A percentile compares a stretch with the other conserved stretches of the same genome.
Conservation (phyloP, 2,797 vertebrate genomes). For the Tiaroga cobitis region DNA sequence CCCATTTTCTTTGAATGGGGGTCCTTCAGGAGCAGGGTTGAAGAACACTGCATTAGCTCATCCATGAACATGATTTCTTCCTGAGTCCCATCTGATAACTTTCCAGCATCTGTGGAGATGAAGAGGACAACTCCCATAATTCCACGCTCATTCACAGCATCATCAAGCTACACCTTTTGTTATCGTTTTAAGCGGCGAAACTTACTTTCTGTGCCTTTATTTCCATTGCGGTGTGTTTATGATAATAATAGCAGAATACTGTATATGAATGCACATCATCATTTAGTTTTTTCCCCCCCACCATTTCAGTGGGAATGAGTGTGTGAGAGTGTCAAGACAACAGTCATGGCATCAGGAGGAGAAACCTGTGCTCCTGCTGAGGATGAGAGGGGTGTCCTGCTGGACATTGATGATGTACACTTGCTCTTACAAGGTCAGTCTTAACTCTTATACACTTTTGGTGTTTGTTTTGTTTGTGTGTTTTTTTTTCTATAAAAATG, state of each 20-base stretch:
- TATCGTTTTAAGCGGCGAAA: no score
- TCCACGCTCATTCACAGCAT: no score
- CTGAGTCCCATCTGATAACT: no score
- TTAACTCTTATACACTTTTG: not conserved
- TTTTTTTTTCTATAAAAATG: not conserved
- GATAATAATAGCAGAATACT: not conserved
- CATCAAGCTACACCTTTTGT: no score
- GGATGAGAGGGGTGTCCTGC: slow-evolving; percentile 72
- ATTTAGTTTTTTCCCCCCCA: not conserved
- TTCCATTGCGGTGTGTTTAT: not conserved
- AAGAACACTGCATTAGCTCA: no score
- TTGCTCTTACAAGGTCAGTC: slow-evolving; percentile 87
- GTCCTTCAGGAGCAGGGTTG: no score
- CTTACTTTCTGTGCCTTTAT: not conserved
- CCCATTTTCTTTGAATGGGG: no score
- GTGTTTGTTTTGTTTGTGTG: not conserved
- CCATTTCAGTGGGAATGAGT: slow-evolving; percentile 13
- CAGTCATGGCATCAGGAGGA: slow-evolving; percentile 80
- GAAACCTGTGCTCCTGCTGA: slow-evolving; percentile 59
- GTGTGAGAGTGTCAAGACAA: not conserved
- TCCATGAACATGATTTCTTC: no score
- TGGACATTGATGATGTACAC: slow-evolving; percentile 85
- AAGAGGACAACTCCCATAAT: no score
- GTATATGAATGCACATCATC: not conserved
- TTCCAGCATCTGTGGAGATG: no score